Percentiles rank a stretch among this genome's conserved stretches.
Evolutionary conservation across 1,140 invertebrate genomes (phyloP).

Genomic region (Oncopodura yosiiana): DNA sequence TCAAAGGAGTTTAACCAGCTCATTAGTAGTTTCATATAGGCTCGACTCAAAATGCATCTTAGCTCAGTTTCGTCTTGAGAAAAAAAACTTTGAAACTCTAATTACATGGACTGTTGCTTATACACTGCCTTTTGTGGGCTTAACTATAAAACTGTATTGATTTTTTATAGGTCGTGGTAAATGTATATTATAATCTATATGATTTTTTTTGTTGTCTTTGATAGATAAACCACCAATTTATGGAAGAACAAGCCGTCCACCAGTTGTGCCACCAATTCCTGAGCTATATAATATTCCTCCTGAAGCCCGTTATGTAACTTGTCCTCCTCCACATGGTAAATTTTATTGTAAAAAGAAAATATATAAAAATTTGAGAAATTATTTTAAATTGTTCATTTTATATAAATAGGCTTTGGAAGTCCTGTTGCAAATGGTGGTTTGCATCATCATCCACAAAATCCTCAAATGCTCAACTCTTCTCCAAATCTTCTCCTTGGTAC

Average conservation of each 20-base stretch:
- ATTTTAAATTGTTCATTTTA: too few relatives aligned
- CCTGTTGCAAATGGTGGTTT: conserved; percentile 37
- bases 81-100: too few relatives aligned
- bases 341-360: too few relatives aligned
- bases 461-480: conserved; percentile 33
- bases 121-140: too few relatives aligned
- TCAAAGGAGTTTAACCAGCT: too few relatives aligned
- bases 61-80: too few relatives aligned
- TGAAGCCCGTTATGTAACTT: conserved; percentile 41
- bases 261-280: conserved; percentile 35
- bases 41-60: too few relatives aligned
- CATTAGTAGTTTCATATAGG: too few relatives aligned
- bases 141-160: too few relatives aligned
- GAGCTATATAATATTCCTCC: conserved; percentile 39
- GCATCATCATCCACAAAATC: conserved; percentile 33
- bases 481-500: conserved; percentile 17
- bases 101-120: too few relatives aligned
- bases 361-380: too few relatives aligned
- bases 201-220: conserved; percentile 23
- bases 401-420: conserved; percentile 37
- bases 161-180: background rate
- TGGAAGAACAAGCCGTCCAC: conserved; percentile 33
- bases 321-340: conserved; percentile 40
- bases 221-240: conserved; percentile 32
- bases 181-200: conserved; percentile 5